Evolutionary conservation across 2,888 invertebrate genomes (phyloP), one percentile per base, ranked within the genome.

Genomic region (Galerucella pusilla): DNA sequence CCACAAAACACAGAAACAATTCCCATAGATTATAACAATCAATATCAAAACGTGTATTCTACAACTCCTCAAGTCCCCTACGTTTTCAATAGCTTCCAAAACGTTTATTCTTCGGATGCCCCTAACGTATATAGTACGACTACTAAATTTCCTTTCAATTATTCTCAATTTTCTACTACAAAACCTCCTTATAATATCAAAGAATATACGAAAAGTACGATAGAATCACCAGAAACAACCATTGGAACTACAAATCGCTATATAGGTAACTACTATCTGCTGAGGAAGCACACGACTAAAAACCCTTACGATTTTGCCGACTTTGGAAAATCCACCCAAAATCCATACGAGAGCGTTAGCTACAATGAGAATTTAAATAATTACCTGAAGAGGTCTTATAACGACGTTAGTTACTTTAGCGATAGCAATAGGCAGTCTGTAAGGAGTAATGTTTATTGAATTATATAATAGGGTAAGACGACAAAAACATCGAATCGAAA

Each of bases 301-400:
- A 91, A 87, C 81, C 89, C 89, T 11, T 89, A 89, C 81, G 87
- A 89, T 83, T 89, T 89, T 83, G 87, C 87, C 74, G 86, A 88
- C 81, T 88, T 88, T 81, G 88, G 86, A 69, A 86, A 85, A 83
- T 91, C 92, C 1, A 91, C 92, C 9, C 90, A 90, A 85, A 90
- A 87, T 82, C 89, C 89, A 3, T 89, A 88, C 80, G 86, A 87
- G 84, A 77, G 67, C 60, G 69, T 66, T 79, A 80, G 84, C 74
- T 81, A 85, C 75, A 81, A 84, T 74, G 84, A 84, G 75, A 83
- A 85, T 75, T 79, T 86, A 61, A 86, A 86, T 80, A 88, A 88
- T 80, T 86, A 87, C 78, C 79, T 88, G 81, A 88, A 89, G 81
- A 87, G 90, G 81, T 89, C 89, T 74, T 89, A 86, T 79, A 86